Percentiles rank a stretch among this genome's conserved stretches.
These are phyloP conservation scores for Morbakka virulenta DNA, from an alignment of 30 jellyfish, hydroid and myxozoan genomes.

Conservation along the genomic window DNA sequence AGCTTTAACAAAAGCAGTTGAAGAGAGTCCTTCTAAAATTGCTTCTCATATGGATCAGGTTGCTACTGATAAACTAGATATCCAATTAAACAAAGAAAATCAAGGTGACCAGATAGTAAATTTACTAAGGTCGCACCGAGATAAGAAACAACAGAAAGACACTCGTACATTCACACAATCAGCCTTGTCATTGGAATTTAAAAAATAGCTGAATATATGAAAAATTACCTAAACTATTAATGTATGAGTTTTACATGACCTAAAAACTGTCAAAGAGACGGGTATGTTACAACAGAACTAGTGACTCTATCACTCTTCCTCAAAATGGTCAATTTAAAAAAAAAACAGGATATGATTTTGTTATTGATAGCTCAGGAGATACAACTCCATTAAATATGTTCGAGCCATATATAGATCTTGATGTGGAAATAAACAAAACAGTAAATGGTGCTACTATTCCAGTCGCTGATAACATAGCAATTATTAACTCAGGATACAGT, in stretches of 20 bases:
- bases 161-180: too few species aligned
- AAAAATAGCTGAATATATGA: not conserved
- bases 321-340: not conserved
- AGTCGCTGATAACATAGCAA: too few species aligned
- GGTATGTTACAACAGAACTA: not conserved
- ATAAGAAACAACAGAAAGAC: too few species aligned
- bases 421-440: too few species aligned
- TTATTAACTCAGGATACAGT: too few species aligned
- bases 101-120: too few species aligned
- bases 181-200: not conserved
- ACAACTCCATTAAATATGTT: not conserved
- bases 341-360: not conserved
- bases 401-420: too few species aligned
- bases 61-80: not conserved
- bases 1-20: too few species aligned
- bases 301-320: not conserved
- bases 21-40: too few species aligned
- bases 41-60: not conserved
- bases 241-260: conserved; percentile 2
- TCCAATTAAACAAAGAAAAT: not conserved
- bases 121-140: too few species aligned
- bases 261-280: conserved; percentile 5
- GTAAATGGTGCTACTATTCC: too few species aligned
- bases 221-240: not conserved
- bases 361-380: not conserved